Percentiles rank a stretch among this genome's conserved stretches.
These are phyloP conservation scores for Etia nguti DNA, from an alignment of 2,113 vertebrate species.

Conservation along the genomic window DNA sequence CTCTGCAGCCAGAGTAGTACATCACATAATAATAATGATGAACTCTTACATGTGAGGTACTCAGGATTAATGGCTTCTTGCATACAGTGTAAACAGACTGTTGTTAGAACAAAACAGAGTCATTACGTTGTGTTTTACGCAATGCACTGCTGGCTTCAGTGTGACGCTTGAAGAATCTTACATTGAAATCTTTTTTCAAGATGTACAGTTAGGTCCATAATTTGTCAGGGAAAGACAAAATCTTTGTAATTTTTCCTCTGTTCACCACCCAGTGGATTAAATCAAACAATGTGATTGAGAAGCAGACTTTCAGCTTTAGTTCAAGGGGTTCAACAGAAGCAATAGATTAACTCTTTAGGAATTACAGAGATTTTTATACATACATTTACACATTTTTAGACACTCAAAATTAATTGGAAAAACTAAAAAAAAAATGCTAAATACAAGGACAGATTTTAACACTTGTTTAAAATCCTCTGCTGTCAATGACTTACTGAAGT, in stretches of 20 bases:
- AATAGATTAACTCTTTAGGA: neutral
- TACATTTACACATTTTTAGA: neutral
- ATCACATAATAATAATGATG: neutral
- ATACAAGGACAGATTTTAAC: neutral
- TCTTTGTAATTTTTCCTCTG: neutral
- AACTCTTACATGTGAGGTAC: neutral
- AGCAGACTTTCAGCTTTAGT: neutral
- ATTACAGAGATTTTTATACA: neutral
- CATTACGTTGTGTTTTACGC: neutral
- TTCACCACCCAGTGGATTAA: neutral
- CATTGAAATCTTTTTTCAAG: neutral
- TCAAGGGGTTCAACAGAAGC: neutral
- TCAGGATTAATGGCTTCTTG: neutral
- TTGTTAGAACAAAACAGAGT: neutral
- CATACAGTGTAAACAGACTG: neutral
- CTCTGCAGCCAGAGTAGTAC: neutral
- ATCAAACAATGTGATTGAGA: neutral
- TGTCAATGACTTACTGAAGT: neutral
- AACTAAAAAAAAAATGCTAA: neutral
- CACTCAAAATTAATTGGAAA: neutral
- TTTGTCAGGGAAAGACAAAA: neutral
- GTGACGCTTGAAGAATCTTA: neutral
- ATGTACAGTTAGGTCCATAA: neutral
- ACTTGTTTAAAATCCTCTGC: neutral
- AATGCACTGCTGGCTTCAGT: neutral